Evolutionary conservation across 2,888 invertebrate genomes (phyloP), one percentile per base, ranked within the genome.

Genomic region (Ophion slaviceki): DNA sequence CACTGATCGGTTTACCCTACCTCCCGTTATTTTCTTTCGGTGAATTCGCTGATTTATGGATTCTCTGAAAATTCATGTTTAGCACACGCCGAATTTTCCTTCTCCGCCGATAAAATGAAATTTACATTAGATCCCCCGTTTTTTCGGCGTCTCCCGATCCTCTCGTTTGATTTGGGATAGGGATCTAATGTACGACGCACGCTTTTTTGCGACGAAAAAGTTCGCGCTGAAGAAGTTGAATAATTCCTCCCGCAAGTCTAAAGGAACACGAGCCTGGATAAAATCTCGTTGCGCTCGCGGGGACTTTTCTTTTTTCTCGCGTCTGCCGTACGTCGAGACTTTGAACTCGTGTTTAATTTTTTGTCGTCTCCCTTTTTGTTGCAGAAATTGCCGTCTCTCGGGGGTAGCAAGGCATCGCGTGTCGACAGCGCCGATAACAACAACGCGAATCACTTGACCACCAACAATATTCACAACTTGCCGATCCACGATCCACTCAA

Each of bases 391-490:
- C 90, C 92, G 86, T 92, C 93, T 81, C 91, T 93, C 88, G 92
- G 92, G 87, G 91, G 91, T 77, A 90, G 92, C 20, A 93, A 93
- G 89, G 90, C 93, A 75, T 91, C 92, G 86, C 91, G 93, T 78
- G 91, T 92, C 88, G 93, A 93, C 86, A 92, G 92, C 88, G 89
- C 91, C 83, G 92, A 93, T 85, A 93, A 93, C 90, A 93, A 93
- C 85, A 94, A 94, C 90, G 92, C 92, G 78, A 93, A 93, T 89
- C 92, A 93, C 88, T 90, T 92, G 66, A 93, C 92, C 78, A 89
- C 91, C 75, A 93, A 93, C 88, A 93, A 92, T 86, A 92, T 93
- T 83, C 93, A 93, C 91, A 92, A 91, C 87, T 87, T 92, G 89
- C 92, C 92, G 85, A 87, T 92, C 81, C 92, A 92, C 89, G 93